Conservation (phyloP, 2,113 vertebrate genomes). For the Manacus vitellinus region DNA sequence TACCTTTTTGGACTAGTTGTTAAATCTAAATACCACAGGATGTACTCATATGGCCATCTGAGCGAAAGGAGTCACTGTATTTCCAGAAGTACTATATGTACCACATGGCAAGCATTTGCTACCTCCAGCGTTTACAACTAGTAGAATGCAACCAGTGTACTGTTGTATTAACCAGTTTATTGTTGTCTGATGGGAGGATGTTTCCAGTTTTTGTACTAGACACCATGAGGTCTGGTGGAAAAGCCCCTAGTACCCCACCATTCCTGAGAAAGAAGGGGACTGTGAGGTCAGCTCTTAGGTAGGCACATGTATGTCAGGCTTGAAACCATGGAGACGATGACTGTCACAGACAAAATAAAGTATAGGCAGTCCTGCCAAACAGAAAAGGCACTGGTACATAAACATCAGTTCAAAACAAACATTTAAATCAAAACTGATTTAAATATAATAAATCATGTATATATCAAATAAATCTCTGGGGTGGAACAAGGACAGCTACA, state of each 20-base stretch:
- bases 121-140: not conserved
- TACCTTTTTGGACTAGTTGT: not conserved
- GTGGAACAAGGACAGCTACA: not conserved
- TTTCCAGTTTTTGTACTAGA: not conserved
- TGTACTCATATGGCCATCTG: not conserved
- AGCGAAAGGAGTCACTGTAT: not conserved
- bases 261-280: not conserved
- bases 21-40: not conserved
- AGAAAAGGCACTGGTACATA: not conserved
- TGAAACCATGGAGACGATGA: not conserved
- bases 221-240: not conserved
- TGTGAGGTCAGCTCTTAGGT: fast-evolving
- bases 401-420: not conserved
- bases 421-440: not conserved
- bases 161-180: fast-evolving
- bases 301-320: not conserved
- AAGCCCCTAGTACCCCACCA: not conserved
- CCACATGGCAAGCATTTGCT: not conserved
- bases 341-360: not conserved
- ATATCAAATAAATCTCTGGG: no score
- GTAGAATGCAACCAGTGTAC: not conserved
- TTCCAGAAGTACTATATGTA: not conserved
- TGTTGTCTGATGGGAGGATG: not conserved
- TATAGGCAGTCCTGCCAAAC: not conserved
- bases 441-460: no score